A percentile compares a stretch with the other conserved stretches of the same genome.
These are phyloP conservation scores for Percopsis transmontana DNA, from an alignment of 2,113 vertebrate genomes.

Conservation along the genomic window DNA sequence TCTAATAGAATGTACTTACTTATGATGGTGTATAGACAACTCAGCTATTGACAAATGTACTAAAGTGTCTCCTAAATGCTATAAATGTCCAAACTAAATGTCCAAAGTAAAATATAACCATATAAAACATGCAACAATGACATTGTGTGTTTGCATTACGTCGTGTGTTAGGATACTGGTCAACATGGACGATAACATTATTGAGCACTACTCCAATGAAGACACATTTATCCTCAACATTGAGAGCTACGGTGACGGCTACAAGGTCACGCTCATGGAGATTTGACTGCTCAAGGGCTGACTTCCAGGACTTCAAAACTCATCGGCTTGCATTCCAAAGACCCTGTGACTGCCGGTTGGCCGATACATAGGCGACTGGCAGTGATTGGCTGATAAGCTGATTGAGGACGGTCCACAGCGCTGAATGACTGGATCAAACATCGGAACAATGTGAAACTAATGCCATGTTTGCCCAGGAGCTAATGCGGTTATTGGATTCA, in stretches of 20 bases:
- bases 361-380: constrained; percentile 31
- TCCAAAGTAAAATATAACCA: too few species aligned
- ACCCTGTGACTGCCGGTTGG: constrained; percentile 34
- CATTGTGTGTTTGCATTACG: too few species aligned
- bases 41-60: too few species aligned
- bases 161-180: constrained; percentile 86
- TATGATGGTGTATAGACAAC: too few species aligned
- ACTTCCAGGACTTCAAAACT: constrained; percentile 12
- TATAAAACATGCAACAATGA: background rate
- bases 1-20: too few species aligned
- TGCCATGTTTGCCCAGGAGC: too few species aligned
- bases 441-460: too few species aligned
- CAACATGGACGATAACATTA: constrained; percentile 98
- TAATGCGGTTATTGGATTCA: too few species aligned
- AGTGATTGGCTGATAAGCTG: constrained; percentile 42
- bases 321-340: constrained; percentile 5
- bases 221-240: constrained; percentile 96
- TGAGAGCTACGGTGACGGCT: constrained; percentile 86
- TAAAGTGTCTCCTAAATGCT: too few species aligned
- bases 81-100: too few species aligned
- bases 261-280: constrained; percentile 94
- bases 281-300: constrained; percentile 62
- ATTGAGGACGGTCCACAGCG: constrained; percentile 18
- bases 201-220: constrained; percentile 97
- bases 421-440: too few species aligned